Base-by-base conservation (phyloP, 2,888 invertebrate genomes). In the Plemyria rubiginata region DNA sequence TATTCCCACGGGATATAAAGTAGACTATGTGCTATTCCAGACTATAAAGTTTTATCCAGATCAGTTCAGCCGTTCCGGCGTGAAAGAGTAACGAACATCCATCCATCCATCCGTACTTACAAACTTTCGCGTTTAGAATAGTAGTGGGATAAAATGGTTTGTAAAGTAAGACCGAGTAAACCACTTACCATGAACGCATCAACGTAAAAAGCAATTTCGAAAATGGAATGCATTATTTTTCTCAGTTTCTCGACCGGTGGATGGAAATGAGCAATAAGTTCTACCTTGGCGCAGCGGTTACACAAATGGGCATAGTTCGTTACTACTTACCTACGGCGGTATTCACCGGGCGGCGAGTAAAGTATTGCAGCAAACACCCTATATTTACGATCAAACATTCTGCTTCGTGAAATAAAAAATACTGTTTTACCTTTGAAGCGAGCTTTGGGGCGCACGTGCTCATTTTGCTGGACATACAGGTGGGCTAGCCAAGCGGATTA, bases 181-280 rank as follows among this genome's bases (percentile, higher is more conserved):
- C 61, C 46, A 32, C 56, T 61, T 55, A 52, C 46, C 36, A n/a
- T 2, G 43, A 7, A 40, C 6, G 40, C 46, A 59, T 55, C 9
- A 52, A 48, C 52, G 16, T 56, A 38, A 13, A 58, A 62, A 57
- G 51, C 54, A 59, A 57, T 58, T 65, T 58, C 13, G 15, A 53
- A 62, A 54, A 60, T 51, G 53, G 46, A 54, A 57, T 65, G 50
- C 41, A 66, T 50, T 59, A 56, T 51, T 49, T 65, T 70, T 73
- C 76, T 38, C 55, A 87, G 90, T 82, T 90, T 62, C 70, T 88
- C 54, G 86, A 88, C 62, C 82, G 87, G 0, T 82, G 85, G 82
- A 81, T 87, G 82, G 85, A 83, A 62, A 79, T 88, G 76, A 86
- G 86, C 69, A 88, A 88, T 75, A 90, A 91, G 67, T 84, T 90